Base-by-base conservation (phyloP, 2,113 vertebrate species). In the Sialia sialis region DNA sequence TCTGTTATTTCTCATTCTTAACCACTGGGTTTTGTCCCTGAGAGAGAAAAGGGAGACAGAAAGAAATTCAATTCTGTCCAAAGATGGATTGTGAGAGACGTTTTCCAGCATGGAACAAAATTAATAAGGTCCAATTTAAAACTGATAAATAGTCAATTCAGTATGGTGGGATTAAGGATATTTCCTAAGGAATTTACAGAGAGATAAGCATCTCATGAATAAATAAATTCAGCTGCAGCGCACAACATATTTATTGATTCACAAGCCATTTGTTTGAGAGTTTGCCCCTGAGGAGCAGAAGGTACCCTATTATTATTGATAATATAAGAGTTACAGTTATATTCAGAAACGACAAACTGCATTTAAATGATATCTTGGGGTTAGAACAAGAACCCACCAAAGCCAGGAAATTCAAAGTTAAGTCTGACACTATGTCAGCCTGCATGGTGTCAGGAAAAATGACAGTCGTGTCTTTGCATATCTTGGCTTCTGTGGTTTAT, bases 161-260 rank as follows among this genome's bases (percentile, higher is more conserved):
- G 94, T 95, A 94, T 96, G 94, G 94, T 72, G 58, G 95, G 95
- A 97, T 97, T 98, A 98, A 96, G 96, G 96, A 97, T 95, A 97
- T 96, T 96, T 95, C 84, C 93, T 96, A 93, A 96, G 96, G 97
- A 98, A 97, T 98, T 97, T 97, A 88, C 85, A 59, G 69, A 93
- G 85, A 97, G 95, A 98, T 97, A 97, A 97, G 87, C 93, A 97
- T 97, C 95, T 98, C 96, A 98, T 98, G 98, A 98, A 98, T 98
- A 98, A 98, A 97, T 98, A 97, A 97, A 97, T 97, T 97, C 93
- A 93, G 80, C 95, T 95, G 94, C 89, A 96, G 68, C 54, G 43
- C 91, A 84, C 93, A 96, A 76, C 9, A 17, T 97, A 93, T 98
- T 98, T 98, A 98, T 97, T 98, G 98, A 98, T 98, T 97, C 97